phyloP scores from a whole-genome alignment of 2,113 vertebrate genomes.

The Brachirus orientalis region DNA sequence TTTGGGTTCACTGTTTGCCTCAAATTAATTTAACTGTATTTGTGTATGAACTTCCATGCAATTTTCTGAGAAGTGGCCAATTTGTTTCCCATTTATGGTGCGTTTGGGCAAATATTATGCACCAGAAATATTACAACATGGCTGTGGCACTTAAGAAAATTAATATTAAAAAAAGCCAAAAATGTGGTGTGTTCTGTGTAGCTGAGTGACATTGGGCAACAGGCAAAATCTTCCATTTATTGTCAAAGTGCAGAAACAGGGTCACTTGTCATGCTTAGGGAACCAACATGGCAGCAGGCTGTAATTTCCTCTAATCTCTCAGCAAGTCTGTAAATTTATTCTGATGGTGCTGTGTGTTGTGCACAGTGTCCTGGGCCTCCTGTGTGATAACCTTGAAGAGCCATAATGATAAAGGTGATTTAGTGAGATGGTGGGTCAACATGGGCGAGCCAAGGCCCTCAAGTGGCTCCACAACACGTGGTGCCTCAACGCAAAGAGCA shows the following conservation, averaged over 20 bases:
- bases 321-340: neutral
- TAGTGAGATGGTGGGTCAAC: conserved; percentile 21
- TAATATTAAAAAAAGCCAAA: neutral
- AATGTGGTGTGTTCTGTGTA: neutral
- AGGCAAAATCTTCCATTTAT: neutral
- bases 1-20: neutral
- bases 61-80: neutral
- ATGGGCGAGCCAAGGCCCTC: conserved; percentile 38
- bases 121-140: conserved; percentile 7
- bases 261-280: conserved; percentile 5
- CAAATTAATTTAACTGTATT: neutral
- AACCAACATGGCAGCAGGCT: conserved; percentile 45
- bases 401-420: conserved; percentile 28
- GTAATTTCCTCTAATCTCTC: conserved; percentile 9
- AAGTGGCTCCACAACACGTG: conserved; percentile 66
- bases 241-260: neutral
- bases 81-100: neutral
- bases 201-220: neutral
- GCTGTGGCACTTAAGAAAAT: neutral
- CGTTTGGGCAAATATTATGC: neutral
- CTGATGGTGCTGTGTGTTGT: conserved; percentile 2
- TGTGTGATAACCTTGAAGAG: conserved; percentile 18
- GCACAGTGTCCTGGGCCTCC: neutral
- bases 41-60: accelerated
- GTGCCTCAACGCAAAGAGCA: conserved; percentile 56